A percentile compares a stretch with the other conserved stretches of the same genome.
phyloP scores from a whole-genome alignment of 2,888 invertebrate genomes.

The Copidosoma aretas region DNA sequence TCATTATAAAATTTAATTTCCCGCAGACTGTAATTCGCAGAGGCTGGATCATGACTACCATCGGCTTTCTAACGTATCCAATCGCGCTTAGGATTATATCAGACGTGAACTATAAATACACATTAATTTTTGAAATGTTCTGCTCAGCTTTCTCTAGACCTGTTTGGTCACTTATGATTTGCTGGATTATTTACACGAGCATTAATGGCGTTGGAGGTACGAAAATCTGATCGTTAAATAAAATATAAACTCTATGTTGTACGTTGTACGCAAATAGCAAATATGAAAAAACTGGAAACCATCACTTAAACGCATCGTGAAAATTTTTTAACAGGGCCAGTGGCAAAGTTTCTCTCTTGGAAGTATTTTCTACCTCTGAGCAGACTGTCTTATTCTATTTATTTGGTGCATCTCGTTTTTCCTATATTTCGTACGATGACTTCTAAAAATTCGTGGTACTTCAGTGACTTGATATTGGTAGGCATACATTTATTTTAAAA shows the following conservation, averaged over 20 bases:
- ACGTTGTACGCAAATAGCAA: neutral
- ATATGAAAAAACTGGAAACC: neutral
- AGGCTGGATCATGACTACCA: neutral
- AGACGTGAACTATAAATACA: neutral
- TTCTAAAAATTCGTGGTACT: slow-evolving; percentile 32
- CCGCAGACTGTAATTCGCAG: neutral
- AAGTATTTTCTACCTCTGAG: slow-evolving; percentile 45
- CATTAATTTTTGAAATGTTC: neutral
- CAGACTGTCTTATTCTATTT: slow-evolving; percentile 46
- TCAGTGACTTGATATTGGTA: slow-evolving; percentile 28
- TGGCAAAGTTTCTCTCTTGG: slow-evolving; percentile 43
- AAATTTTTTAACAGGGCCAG: slow-evolving; percentile 38
- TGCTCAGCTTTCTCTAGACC: neutral
- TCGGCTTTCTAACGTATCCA: neutral
- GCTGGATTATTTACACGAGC: slow-evolving; percentile 66
- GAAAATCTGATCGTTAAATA: neutral
- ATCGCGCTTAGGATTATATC: neutral
- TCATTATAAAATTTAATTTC: neutral
- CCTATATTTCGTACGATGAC: slow-evolving; percentile 36
- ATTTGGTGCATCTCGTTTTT: slow-evolving; percentile 44
- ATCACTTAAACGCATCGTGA: neutral
- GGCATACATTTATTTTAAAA: slow-evolving; percentile 1
- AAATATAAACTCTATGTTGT: no score
- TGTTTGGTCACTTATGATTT: slow-evolving; percentile 62
- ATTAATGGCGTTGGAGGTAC: slow-evolving; percentile 64